Percentiles rank a stretch among this genome's conserved stretches.
Conservation (phyloP, 2,113 vertebrate genomes). For the Phalacrocorax pelagicus region DNA sequence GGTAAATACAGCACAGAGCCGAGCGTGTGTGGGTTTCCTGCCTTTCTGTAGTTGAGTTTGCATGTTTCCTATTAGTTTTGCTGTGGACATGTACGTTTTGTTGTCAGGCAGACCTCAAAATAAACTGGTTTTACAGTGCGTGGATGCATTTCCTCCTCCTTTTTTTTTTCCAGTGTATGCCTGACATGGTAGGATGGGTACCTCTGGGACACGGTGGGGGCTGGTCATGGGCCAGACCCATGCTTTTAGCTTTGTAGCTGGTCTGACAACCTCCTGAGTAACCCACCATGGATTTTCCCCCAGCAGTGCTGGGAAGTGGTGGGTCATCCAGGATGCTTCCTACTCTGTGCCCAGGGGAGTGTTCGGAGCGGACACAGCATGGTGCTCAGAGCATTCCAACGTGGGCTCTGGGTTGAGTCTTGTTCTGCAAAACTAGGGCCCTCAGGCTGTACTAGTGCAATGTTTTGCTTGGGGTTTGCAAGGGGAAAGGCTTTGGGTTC, state of each 20-base stretch:
- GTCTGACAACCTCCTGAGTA: not conserved
- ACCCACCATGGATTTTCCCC: rapidly evolving
- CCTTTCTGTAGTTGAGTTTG: not conserved
- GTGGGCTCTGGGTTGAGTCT: not conserved
- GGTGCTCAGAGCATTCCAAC: rapidly evolving
- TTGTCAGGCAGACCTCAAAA: slow-evolving; percentile 6
- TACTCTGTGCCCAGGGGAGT: rapidly evolving
- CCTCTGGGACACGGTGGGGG: not conserved
- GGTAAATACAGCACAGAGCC: not conserved
- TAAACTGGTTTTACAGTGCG: slow-evolving; percentile 6
- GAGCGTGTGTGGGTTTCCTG: not conserved
- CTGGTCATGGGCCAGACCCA: not conserved
- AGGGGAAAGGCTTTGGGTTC: not conserved
- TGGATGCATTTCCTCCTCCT: not conserved
- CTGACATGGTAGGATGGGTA: not conserved
- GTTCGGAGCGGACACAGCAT: rapidly evolving
- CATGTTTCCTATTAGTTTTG: not conserved
- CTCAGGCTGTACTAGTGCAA: not conserved
- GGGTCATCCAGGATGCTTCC: not conserved
- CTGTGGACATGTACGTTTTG: not conserved
- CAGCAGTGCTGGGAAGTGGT: not conserved
- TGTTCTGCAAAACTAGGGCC: not conserved
- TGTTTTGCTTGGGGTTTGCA: rapidly evolving
- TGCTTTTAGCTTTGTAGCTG: not conserved
- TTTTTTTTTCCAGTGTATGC: not conserved